Evolutionary conservation across 2,797 vertebrate genomes (phyloP).

Genomic region (Todus mexicanus): DNA sequence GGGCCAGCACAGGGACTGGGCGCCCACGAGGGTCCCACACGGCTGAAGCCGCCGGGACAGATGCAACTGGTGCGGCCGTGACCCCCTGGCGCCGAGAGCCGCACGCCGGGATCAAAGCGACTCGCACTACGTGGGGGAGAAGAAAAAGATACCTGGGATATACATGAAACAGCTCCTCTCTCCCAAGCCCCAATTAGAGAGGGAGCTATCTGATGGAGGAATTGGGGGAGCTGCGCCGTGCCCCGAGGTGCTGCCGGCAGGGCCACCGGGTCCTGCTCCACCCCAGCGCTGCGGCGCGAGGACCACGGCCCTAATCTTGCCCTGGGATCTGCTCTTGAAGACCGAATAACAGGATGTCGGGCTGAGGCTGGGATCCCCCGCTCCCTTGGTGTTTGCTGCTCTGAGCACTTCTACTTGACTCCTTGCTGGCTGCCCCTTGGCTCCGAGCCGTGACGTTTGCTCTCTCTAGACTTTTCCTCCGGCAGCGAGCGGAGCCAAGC

Average conservation of each 20-base stretch:
- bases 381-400: not conserved
- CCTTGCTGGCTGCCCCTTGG: not conserved
- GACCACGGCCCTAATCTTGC: not conserved
- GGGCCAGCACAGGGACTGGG: not conserved
- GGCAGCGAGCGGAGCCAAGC: not conserved
- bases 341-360: slow-evolving; percentile 25
- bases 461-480: not conserved
- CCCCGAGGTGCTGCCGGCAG: not conserved
- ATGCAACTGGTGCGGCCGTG: not conserved
- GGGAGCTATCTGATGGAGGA: not conserved
- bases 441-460: not conserved
- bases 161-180: not conserved
- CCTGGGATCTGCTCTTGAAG: not conserved
- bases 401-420: not conserved
- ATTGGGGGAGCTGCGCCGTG: not conserved
- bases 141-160: not conserved
- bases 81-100: not conserved
- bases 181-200: slow-evolving; percentile 3
- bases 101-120: not conserved
- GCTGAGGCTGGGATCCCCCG: not conserved
- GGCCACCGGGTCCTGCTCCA: rapidly evolving
- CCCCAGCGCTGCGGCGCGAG: rapidly evolving
- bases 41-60: not conserved
- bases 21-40: not conserved
- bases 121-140: not conserved